Evolutionary conservation across 2,797 vertebrate species (phyloP), one percentile per base, ranked within the genome.

Genomic region (Sebastolobus alascanus): DNA sequence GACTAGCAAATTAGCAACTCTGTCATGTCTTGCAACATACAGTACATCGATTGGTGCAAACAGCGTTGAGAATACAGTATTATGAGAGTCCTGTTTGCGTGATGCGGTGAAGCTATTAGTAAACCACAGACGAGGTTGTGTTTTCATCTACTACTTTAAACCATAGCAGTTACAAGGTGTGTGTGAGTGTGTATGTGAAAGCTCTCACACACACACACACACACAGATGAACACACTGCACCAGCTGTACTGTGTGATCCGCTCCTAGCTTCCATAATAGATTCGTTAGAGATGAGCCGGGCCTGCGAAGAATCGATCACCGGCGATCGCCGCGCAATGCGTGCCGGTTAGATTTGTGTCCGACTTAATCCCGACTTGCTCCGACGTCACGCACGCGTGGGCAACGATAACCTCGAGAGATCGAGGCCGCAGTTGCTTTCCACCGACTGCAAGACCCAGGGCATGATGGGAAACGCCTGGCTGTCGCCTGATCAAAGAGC

Each of bases 1-100:
- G 61, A 78, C 63, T n/a, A 35, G 35, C 12, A 64, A 73, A 88
- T 80, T 20, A 75, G n/a, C n/a, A 43, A 37, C 22, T 29, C 33
- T 67, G 33, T 71, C 58, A 27, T 66, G 72, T 69, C 59, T 73
- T 7, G 7, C 50, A 73, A 33, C 12, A 25, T 33, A 63, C 11
- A 73, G 55, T 64, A 55, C 55, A 59, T 65, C 7, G 5, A 38
- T 77, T 43, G 12, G 4, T 27, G n/a, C 13, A 33, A 40, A 16
- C 8, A 70, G 11, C 60, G 14, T 6, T 38, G 67, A 35, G 37
- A 66, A 40, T 58, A 31, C 16, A 67, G 22, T 38, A 20, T 25
- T 37, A 40, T 40, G 16, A 46, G 70, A 56, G 37, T 56, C 5
- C 22, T 58, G 16, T 66, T 63, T 68, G 56, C 54, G 67, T 59